Evolutionary conservation across 2,113 vertebrate species (phyloP), one percentile per base, ranked within the genome.

Genomic region (Cyprinodon tularosa): DNA sequence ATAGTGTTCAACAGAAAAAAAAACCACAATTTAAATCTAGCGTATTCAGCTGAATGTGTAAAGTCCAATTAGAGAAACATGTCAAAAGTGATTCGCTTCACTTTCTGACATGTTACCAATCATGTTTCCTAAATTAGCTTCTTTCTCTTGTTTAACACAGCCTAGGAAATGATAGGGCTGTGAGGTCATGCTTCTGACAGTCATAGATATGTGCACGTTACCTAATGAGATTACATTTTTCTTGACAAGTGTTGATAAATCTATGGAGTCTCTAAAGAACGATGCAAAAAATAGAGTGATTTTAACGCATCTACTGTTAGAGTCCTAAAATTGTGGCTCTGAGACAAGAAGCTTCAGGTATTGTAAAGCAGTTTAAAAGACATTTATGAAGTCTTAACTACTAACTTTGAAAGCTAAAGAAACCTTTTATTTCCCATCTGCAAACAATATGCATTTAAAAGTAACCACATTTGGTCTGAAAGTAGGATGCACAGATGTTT

Each of bases 221-320:
- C 64, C 72, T 91, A 83, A 86, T 87, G 45, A 86, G 81, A 84
- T 84, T 81, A 87, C 80, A 84, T 71, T 57, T 60, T 61, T 78
- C 61, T 60, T 60, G 69, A 69, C 38, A 48, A 65, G 66, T 62
- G 57, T 47, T 9, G 70, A 80, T 72, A 72, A 77, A 89, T 81
- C 65, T 38, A 83, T 83, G 50, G 83, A 76, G 72, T 76, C 77
- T 77, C 53, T 66, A 63, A 81, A 82, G 70, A 50, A 66, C 71
- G 86, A 66, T 68, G 81, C 14, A 40, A 59, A 72, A 86, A 59
- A 83, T 76, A 68, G 50, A 22, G 42, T 14, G 66, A 66, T 62
- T 1, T 61, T 53, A 69, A 57, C 42, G 48, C 4, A n/a, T 57
- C 50, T 57, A n/a, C 6, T 3, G 50, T n/a, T 57, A 20, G 50